A percentile compares a stretch with the other conserved stretches of the same genome.
These are phyloP conservation scores for Myotis yumanensis DNA, from an alignment of 2,113 vertebrate genomes.

Conservation along the genomic window DNA sequence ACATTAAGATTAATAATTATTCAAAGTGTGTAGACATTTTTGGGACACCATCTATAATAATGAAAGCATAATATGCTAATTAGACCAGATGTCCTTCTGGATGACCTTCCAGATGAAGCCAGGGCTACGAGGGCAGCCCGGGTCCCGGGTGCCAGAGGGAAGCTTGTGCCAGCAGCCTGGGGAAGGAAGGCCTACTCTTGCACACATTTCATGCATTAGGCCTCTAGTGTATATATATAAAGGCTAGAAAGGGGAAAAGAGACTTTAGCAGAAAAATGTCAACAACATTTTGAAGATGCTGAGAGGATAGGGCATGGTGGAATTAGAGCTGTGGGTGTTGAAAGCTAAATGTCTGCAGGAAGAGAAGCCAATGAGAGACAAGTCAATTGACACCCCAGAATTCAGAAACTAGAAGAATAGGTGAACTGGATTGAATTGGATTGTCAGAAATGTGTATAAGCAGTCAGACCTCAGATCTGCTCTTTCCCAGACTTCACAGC, in stretches of 20 bases:
- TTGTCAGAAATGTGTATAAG: neutral
- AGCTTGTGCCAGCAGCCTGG: fast-evolving
- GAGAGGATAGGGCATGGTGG: neutral
- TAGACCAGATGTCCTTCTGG: too few species aligned
- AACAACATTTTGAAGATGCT: neutral
- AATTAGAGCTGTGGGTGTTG: neutral
- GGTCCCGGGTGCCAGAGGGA: too few species aligned
- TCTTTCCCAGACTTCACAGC: neutral
- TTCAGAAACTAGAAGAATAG: neutral
- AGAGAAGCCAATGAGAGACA: neutral
- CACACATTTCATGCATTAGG: too few species aligned
- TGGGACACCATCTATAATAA: too few species aligned
- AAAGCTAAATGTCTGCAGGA: neutral
- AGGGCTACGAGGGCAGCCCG: too few species aligned
- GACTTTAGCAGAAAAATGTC: neutral
- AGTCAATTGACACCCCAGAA: neutral
- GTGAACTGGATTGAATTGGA: neutral
- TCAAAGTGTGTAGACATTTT: too few species aligned
- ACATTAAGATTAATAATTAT: neutral
- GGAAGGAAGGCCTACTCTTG: too few species aligned
- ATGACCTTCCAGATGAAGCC: too few species aligned
- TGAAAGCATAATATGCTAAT: too few species aligned
- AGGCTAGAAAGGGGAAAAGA: neutral
- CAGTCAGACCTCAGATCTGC: neutral
- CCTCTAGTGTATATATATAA: too few species aligned